phyloP scores from a whole-genome alignment of 1,140 invertebrate genomes.

The Drosophila pachea region DNA sequence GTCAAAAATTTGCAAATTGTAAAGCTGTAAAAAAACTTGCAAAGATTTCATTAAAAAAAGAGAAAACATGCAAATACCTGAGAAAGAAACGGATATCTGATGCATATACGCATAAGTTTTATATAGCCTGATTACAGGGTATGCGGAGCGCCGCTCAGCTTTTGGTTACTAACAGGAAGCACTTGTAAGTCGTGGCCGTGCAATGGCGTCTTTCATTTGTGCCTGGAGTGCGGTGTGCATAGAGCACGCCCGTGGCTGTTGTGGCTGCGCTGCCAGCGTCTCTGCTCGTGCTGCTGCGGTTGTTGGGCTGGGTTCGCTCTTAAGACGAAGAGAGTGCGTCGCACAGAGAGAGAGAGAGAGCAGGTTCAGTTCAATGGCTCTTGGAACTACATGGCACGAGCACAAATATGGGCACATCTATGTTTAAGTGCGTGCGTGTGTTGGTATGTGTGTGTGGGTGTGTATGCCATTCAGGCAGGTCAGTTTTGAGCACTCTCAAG shows the following conservation, averaged over 20 bases:
- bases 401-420: conserved; percentile 3
- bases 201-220: conserved; percentile 12
- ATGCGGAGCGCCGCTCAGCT: neutral
- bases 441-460: neutral
- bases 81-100: too few species aligned
- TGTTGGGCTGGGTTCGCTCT: neutral
- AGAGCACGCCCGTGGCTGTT: neutral
- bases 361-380: conserved; percentile 33
- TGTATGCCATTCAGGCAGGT: conserved; percentile 29
- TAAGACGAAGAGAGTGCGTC: conserved; percentile 1
- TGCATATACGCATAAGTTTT: too few species aligned
- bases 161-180: neutral
- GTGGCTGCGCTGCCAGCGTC: neutral
- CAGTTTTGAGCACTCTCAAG: conserved; percentile 7
- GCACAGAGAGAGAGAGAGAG: conserved; percentile 1
- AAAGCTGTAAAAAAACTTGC: too few species aligned
- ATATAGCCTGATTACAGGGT: neutral
- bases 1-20: too few species aligned
- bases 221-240: conserved; percentile 1
- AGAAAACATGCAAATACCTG: too few species aligned
- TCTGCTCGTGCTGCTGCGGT: conserved; percentile 4
- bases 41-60: too few species aligned
- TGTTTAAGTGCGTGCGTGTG: conserved; percentile 1
- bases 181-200: neutral
- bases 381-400: conserved; percentile 23